Evolutionary conservation across 2,888 invertebrate species (phyloP), one percentile per base, ranked within the genome.

Genomic region (Microctonus brassicae): DNA sequence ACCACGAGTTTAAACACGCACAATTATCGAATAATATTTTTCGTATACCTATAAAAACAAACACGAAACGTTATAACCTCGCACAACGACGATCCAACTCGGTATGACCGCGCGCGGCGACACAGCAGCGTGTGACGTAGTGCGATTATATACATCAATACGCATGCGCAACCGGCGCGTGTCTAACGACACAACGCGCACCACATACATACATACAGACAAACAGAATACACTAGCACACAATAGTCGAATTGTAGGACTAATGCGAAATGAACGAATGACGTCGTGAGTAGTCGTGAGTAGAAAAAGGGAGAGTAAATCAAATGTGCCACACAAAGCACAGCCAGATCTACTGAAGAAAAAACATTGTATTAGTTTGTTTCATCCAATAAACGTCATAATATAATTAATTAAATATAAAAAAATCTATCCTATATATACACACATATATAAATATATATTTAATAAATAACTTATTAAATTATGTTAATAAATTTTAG

Each of bases 41-140:
- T n/a, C 7, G 29, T 29, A 29, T 29, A 29, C 29, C 3, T 29
- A 29, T 29, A 29, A 5, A 29, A 5, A 29, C 7, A 3, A 5
- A 29, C 7, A 29, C 42, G 57, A 29, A 24, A 69, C 13, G 47
- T 34, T 52, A 60, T 42, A n/a, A 58, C 36, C 58, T 39, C 39
- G 29, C 62, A 29, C 57, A n/a, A 20, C 58, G 71, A 64, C 69
- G 71, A 71, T 74, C 73, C 55, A 69, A 74, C 69, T 71, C 73
- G 57, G 47, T 47, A 63, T 63, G 63, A 52, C 17, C 47, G 52
- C 29, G 26, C 39, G 24, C 63, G 47, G 29, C 61, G 20, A 52
- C 58, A 42, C 52, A 39, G 13, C 10, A 47, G 7, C 17, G 17
- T 47, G 47, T 57, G 39, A 52, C 47, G 47, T 47, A 47, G 17